phyloP scores from a whole-genome alignment of 2,113 vertebrate genomes.

The Corynorhinus townsendii region DNA sequence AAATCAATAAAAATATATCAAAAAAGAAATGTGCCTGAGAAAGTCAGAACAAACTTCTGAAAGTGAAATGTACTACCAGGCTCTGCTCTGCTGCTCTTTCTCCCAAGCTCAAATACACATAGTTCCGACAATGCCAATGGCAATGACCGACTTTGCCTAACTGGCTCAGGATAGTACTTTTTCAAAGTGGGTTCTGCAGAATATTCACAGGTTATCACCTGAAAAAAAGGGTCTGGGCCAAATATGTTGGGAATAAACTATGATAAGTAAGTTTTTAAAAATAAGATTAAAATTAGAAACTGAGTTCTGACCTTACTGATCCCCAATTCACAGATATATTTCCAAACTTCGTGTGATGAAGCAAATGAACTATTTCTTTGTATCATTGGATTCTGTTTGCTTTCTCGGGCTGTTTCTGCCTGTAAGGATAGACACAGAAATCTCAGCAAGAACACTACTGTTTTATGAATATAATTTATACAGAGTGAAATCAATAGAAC shows the following conservation, averaged over 20 bases:
- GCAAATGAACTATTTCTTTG: constrained; percentile 98
- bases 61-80: not conserved
- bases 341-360: constrained; percentile 98
- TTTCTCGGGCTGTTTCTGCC: constrained; percentile 92
- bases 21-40: not conserved
- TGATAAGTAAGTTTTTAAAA: not conserved
- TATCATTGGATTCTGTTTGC: constrained; percentile 96
- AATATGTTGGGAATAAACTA: not conserved
- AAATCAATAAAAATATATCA: too few species aligned
- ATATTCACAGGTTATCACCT: not conserved
- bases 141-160: not conserved
- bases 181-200: not conserved
- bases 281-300: constrained; percentile 18
- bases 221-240: not conserved
- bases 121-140: not conserved
- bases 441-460: not conserved
- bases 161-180: not conserved
- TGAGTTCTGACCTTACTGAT: constrained; percentile 89
- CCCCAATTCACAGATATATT: constrained; percentile 96
- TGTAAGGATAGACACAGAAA: constrained; percentile 56
- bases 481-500: not conserved
- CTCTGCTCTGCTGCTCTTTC: not conserved
- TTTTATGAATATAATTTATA: constrained; percentile 29
- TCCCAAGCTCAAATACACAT: not conserved
- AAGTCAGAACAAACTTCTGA: not conserved